phyloP scores from a whole-genome alignment of 2,888 invertebrate species.

The Eupithecia abbreviata region DNA sequence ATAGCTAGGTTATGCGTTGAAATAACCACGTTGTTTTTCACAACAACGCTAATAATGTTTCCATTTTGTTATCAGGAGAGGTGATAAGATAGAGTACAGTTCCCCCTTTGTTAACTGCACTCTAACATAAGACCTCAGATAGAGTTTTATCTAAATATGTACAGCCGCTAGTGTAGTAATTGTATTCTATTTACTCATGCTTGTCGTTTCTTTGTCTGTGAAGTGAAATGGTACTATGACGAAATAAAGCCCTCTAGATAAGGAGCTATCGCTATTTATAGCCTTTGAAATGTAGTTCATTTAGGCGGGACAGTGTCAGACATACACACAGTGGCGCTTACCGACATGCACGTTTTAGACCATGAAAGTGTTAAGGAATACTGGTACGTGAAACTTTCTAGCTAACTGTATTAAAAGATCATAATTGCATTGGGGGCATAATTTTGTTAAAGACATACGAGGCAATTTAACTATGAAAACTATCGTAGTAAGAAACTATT shows the following conservation, averaged over 20 bases:
- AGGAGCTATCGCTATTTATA: conserved; percentile 8
- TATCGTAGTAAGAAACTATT: no score
- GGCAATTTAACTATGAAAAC: no score
- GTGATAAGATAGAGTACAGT: conserved; percentile 76
- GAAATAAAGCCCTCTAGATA: conserved; percentile 16
- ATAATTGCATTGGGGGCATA: no score
- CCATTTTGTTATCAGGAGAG: conserved; percentile 66
- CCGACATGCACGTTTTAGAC: no score
- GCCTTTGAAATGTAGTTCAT: background rate
- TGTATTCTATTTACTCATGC: conserved; percentile 66
- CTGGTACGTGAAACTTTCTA: no score
- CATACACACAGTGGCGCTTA: no score
- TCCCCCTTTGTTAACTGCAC: conserved; percentile 77
- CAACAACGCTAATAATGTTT: conserved; percentile 68
- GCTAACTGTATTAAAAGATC: no score
- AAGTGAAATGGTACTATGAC: conserved; percentile 30
- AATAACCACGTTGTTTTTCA: conserved; percentile 60
- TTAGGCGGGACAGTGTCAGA: no score
- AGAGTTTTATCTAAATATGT: conserved; percentile 69
- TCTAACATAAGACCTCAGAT: conserved; percentile 71
- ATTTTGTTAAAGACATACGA: no score
- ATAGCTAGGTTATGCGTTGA: conserved; percentile 45
- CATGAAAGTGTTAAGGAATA: no score
- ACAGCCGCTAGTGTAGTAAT: conserved; percentile 52
- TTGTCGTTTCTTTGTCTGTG: conserved; percentile 62